Conservation (phyloP, 2,113 vertebrate species). For the Rhinopomastus cyanomelas region DNA sequence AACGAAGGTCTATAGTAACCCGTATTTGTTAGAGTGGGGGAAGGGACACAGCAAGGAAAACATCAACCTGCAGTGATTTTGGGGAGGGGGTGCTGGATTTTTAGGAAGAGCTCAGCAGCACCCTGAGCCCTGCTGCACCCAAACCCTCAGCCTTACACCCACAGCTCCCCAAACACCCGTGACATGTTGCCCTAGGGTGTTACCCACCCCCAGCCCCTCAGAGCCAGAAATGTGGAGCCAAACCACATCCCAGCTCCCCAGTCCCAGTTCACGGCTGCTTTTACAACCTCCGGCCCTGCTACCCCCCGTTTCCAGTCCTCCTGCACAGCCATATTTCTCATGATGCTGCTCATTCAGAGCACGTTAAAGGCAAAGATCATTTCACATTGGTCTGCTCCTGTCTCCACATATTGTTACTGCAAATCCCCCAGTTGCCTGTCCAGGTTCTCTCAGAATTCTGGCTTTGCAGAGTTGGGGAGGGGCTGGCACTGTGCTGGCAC, state of each 20-base stretch:
- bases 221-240: neutral
- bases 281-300: neutral
- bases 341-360: neutral
- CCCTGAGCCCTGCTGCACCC: neutral
- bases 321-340: neutral
- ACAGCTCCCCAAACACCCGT: accelerated
- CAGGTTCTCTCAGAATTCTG: neutral
- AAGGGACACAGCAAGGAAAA: neutral
- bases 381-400: neutral
- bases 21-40: neutral
- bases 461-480: no score
- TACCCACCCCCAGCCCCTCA: neutral
- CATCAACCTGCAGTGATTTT: neutral
- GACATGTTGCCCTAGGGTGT: neutral
- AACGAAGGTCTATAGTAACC: neutral
- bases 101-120: neutral
- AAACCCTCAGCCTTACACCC: accelerated
- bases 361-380: neutral
- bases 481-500: accelerated
- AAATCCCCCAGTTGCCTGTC: no score
- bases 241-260: neutral
- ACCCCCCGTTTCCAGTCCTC: neutral
- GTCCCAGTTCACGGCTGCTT: neutral
- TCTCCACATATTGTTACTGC: neutral
- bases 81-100: neutral